A percentile compares a stretch with the other conserved stretches of the same genome.
These are phyloP conservation scores for Holacanthus passer DNA, from an alignment of 2,113 vertebrate genomes.

Conservation along the genomic window DNA sequence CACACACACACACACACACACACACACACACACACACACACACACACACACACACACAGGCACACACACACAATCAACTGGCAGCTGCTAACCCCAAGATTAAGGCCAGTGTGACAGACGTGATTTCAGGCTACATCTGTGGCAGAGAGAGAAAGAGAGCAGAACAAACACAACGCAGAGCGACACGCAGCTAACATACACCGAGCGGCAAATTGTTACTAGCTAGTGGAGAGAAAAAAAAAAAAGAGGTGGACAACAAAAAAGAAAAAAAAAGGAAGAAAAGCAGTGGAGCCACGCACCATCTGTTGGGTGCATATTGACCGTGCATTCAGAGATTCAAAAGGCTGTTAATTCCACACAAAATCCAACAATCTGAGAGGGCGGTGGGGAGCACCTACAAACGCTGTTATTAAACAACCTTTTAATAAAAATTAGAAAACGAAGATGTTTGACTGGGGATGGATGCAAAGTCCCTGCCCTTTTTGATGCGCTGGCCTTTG, in stretches of 20 bases:
- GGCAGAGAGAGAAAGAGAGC: constrained; percentile 68
- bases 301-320: constrained; percentile 75
- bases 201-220: constrained; percentile 63
- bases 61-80: constrained; percentile 42
- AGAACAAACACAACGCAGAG: constrained; percentile 69
- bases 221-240: constrained; percentile 53
- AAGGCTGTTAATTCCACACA: constrained; percentile 43
- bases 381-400: neutral
- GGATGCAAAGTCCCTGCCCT: constrained; percentile 15
- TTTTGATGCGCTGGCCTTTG: constrained; percentile 15
- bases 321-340: constrained; percentile 61
- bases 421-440: constrained; percentile 44
- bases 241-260: neutral
- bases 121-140: constrained; percentile 79
- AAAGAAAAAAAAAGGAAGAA: constrained; percentile 33
- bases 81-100: constrained; percentile 79
- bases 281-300: constrained; percentile 61
- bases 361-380: constrained; percentile 25
- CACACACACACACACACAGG: constrained; percentile 13
- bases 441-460: neutral
- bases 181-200: constrained; percentile 53
- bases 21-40: constrained; percentile 31
- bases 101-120: constrained; percentile 79
- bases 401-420: constrained; percentile 37
- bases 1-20: constrained; percentile 6